These are phyloP conservation scores for Phymanthus crucifer DNA, from an alignment of 92 coral and sea anemone species.

Conservation along the genomic window DNA sequence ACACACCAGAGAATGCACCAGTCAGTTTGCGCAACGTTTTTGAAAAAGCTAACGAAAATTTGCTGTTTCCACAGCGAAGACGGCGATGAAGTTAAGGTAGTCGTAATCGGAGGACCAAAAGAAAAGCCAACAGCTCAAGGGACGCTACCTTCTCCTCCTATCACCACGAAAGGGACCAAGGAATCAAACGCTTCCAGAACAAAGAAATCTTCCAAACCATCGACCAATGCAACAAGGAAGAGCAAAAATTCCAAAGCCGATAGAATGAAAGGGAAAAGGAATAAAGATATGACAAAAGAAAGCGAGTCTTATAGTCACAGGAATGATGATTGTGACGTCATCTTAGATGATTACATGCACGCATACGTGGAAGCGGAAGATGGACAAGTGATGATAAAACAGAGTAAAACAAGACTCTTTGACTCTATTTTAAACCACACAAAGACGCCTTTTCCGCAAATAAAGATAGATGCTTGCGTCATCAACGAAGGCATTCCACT, in stretches of 20 bases:
- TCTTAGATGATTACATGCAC: not conserved
- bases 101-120: slow-evolving; percentile 14
- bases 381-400: not conserved
- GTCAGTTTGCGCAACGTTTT: too few species aligned
- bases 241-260: not conserved
- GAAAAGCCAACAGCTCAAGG: slow-evolving; percentile 14
- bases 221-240: not conserved
- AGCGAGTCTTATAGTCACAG: not conserved
- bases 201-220: not conserved
- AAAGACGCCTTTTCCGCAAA: slow-evolving; percentile 16
- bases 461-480: slow-evolving; percentile 9
- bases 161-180: not conserved
- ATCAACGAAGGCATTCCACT: slow-evolving; percentile 31
- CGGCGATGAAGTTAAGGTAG: slow-evolving; percentile 19
- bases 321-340: not conserved
- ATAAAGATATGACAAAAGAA: not conserved
- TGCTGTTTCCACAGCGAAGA: slow-evolving; percentile 6
- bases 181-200: not conserved
- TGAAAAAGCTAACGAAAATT: too few species aligned
- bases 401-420: not conserved
- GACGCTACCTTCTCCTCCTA: not conserved
- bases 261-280: not conserved
- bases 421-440: not conserved
- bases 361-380: not conserved
- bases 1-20: too few species aligned